phyloP scores from a whole-genome alignment of 2,113 vertebrate genomes.

The Platichthys stellatus region DNA sequence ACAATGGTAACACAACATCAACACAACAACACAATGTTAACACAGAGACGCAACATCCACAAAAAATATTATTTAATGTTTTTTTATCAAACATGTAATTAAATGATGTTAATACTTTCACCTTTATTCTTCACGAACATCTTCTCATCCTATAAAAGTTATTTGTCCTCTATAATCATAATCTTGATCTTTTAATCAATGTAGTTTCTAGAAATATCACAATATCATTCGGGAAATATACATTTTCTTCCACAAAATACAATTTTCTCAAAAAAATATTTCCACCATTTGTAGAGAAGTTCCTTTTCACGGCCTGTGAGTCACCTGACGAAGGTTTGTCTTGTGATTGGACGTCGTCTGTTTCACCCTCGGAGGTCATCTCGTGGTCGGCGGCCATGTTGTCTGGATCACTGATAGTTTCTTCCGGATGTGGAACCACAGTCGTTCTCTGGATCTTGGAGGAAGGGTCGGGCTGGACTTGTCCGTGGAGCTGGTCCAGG shows the following conservation, averaged over 20 bases:
- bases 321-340: constrained; percentile 49
- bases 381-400: not conserved
- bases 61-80: no score
- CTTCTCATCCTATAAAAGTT: no score
- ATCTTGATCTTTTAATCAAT: no score
- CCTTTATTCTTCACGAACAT: no score
- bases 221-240: no score
- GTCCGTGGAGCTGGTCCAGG: constrained; percentile 85
- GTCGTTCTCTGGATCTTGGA: constrained; percentile 7
- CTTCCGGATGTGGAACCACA: constrained; percentile 1
- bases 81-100: no score
- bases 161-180: no score
- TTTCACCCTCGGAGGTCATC: not conserved
- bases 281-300: no score
- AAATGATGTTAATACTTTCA: no score
- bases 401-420: not conserved
- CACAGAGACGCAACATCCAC: not conserved
- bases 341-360: constrained; percentile 25
- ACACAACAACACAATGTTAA: not conserved
- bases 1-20: not conserved
- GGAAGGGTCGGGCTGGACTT: not conserved
- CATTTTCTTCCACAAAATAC: no score
- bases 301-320: no score
- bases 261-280: not conserved
- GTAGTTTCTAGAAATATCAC: no score